Conservation (phyloP, 2,113 vertebrate species). For the Onychostruthus taczanowskii region DNA sequence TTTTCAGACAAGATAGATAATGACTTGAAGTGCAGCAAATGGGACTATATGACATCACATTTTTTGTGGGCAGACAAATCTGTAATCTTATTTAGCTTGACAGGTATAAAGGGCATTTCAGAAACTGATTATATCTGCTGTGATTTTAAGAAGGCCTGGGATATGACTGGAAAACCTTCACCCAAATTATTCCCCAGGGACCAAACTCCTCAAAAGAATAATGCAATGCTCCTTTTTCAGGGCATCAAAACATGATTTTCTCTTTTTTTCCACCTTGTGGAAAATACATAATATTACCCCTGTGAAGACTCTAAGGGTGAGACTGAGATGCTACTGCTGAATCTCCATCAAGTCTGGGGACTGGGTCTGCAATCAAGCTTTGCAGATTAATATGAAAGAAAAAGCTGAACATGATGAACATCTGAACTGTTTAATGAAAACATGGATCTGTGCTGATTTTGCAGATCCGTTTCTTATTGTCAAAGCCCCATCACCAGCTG, state of each 20-base stretch:
- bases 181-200: background rate
- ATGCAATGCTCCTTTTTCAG: background rate
- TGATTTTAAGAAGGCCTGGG: conserved; percentile 64
- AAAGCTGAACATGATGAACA: background rate
- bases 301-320: background rate
- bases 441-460: background rate
- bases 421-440: background rate
- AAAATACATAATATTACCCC: background rate
- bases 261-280: background rate
- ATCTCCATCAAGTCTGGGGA: background rate
- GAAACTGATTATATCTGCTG: conserved; percentile 64
- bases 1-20: conserved; percentile 67
- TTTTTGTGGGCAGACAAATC: conserved; percentile 63
- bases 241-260: background rate
- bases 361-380: background rate
- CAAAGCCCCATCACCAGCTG: background rate
- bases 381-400: background rate
- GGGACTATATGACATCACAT: conserved; percentile 69
- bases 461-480: background rate
- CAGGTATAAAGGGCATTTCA: conserved; percentile 72
- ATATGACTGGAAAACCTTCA: conserved; percentile 52
- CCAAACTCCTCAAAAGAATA: conserved; percentile 35
- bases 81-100: conserved; percentile 68
- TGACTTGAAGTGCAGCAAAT: conserved; percentile 60
- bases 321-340: background rate